Evolutionary conservation across 2,113 vertebrate species (phyloP).

Genomic region (Phainopepla nitens): DNA sequence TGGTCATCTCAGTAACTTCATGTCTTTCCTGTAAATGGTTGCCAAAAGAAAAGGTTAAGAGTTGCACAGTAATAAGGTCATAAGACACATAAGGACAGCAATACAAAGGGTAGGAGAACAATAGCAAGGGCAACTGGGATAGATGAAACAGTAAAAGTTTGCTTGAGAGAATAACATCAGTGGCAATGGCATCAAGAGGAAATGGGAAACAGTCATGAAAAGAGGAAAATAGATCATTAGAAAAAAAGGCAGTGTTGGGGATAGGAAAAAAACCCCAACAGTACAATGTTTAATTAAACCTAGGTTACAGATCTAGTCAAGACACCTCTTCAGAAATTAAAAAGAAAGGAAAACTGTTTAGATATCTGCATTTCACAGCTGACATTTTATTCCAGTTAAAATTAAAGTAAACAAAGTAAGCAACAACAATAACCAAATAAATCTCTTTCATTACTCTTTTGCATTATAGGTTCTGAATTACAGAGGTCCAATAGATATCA

Average conservation of each 20-base stretch:
- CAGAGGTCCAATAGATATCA: background rate
- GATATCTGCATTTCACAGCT: background rate
- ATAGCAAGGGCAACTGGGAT: background rate
- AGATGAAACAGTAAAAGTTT: conserved; percentile 29
- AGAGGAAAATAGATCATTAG: conserved; percentile 1
- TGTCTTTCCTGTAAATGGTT: conserved; percentile 10
- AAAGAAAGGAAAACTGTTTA: background rate
- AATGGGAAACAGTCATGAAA: background rate
- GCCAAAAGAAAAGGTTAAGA: conserved; percentile 39
- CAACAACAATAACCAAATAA: background rate
- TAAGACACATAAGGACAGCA: conserved; percentile 21
- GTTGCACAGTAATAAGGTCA: conserved; percentile 21
- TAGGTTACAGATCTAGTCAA: background rate
- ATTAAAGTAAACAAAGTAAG: background rate
- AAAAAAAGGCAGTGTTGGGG: background rate
- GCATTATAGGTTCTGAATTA: background rate
- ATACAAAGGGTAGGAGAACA: conserved; percentile 9
- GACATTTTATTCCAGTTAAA: background rate
- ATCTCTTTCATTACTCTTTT: background rate
- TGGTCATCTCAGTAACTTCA: background rate
- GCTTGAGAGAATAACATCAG: conserved; percentile 10
- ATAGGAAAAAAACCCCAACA: background rate
- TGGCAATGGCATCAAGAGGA: conserved; percentile 3
- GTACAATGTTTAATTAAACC: background rate
- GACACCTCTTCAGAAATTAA: background rate